A percentile compares a stretch with the other conserved stretches of the same genome.
phyloP scores from a whole-genome alignment of 1,140 invertebrate species.

The Drosophila bocqueti region DNA sequence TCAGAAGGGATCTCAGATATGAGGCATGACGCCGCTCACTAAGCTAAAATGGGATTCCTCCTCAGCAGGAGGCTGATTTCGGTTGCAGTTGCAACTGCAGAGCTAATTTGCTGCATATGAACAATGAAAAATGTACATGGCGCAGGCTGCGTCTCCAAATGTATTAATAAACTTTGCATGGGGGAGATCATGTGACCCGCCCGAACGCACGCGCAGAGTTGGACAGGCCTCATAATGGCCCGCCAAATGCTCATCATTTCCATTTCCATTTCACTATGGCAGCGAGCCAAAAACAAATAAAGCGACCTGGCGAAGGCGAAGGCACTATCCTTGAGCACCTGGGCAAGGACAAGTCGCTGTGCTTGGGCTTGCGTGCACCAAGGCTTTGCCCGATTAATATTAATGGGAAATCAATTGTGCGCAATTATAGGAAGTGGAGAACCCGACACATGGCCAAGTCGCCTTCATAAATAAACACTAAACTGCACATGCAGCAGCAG shows the following conservation, averaged over 20 bases:
- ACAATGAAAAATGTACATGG: conserved; percentile 42
- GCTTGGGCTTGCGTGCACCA: conserved; percentile 49
- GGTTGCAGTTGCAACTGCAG: conserved; percentile 26
- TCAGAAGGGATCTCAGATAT: conserved; percentile 64
- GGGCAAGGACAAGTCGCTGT: conserved; percentile 58
- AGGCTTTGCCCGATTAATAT: conserved; percentile 63
- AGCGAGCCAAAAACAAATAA: conserved; percentile 36
- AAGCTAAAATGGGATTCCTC: conserved; percentile 33
- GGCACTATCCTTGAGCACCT: conserved; percentile 56
- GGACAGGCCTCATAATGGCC: conserved; percentile 52
- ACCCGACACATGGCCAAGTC: conserved; percentile 29
- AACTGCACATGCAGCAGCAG: conserved; percentile 29
- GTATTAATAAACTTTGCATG: conserved; percentile 81
- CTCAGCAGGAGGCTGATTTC: conserved; percentile 41
- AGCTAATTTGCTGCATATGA: conserved; percentile 66
- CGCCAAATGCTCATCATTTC: conserved; percentile 41
- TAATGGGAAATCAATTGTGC: conserved; percentile 73
- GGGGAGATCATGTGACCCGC: conserved; percentile 77
- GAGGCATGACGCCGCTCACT: conserved; percentile 57
- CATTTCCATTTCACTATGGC: conserved; percentile 55
- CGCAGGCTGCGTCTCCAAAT: conserved; percentile 64
- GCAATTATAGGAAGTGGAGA: conserved; percentile 46
- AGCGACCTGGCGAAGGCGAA: conserved; percentile 12
- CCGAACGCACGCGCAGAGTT: conserved; percentile 4
- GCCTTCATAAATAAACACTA: conserved; percentile 51